These are phyloP conservation scores for Onychomys arenicola DNA, from an alignment of 2,797 vertebrate genomes.

Conservation along the genomic window DNA sequence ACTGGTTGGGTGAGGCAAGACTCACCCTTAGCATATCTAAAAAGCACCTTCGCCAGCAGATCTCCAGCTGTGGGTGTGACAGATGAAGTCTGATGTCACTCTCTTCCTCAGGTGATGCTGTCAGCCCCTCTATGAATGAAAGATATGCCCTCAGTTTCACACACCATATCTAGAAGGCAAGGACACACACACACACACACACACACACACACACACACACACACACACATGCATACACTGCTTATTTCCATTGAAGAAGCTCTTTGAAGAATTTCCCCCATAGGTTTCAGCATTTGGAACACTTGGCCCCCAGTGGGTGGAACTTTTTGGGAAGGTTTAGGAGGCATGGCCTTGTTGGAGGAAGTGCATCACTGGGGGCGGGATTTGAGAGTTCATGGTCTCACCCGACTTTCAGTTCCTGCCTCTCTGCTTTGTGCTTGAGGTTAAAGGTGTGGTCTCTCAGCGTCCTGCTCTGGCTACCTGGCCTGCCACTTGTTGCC, in stretches of 20 bases:
- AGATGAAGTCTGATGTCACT: neutral
- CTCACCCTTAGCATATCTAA: neutral
- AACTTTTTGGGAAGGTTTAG: neutral
- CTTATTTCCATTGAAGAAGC: neutral
- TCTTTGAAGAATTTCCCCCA: neutral
- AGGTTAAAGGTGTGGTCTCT: no score
- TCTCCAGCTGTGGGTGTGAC: neutral
- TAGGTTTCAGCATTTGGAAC: neutral
- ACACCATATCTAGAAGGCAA: neutral
- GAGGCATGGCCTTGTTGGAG: neutral
- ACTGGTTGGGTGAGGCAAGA: neutral
- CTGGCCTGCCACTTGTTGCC: neutral
- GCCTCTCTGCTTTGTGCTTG: no score
- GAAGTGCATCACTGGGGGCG: no score
- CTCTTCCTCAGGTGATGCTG: neutral
- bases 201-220: no score
- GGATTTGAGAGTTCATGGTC: neutral
- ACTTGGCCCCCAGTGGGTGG: neutral
- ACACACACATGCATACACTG: no score
- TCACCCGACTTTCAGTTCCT: neutral
- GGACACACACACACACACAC: no score
- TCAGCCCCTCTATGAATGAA: accelerated
- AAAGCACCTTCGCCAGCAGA: neutral
- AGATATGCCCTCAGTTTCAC: accelerated
- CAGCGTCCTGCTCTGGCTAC: neutral